Evolutionary conservation across 2,888 invertebrate genomes (phyloP).

Genomic region (Limulus polyphemus): DNA sequence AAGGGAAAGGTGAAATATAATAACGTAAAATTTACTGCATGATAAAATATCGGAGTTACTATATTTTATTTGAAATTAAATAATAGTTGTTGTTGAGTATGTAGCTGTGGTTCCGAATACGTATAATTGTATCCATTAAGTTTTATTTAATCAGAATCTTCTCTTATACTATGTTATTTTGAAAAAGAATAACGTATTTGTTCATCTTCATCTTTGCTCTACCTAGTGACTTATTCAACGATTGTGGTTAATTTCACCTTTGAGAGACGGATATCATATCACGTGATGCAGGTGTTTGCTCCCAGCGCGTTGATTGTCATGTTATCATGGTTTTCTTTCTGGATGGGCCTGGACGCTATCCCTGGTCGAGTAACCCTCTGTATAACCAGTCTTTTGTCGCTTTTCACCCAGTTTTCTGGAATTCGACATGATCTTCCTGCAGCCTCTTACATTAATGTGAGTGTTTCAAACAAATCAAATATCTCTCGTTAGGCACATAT

Average conservation of each 20-base stretch:
- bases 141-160: too few relatives aligned
- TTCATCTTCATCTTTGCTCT: too few relatives aligned
- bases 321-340: constrained; percentile 76
- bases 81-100: too few relatives aligned
- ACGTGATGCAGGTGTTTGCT: constrained; percentile 64
- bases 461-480: constrained; percentile 9
- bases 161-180: too few relatives aligned
- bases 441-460: constrained; percentile 72
- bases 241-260: constrained; percentile 13
- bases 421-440: constrained; percentile 68
- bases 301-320: constrained; percentile 70
- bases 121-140: too few relatives aligned
- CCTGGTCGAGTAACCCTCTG: constrained; percentile 67
- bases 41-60: too few relatives aligned
- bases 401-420: constrained; percentile 75
- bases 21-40: too few relatives aligned
- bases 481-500: too few relatives aligned
- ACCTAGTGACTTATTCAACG: constrained; percentile 9
- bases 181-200: too few relatives aligned
- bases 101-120: too few relatives aligned
- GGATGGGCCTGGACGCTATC: constrained; percentile 69
- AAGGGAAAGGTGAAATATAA: too few relatives aligned
- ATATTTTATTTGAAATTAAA: too few relatives aligned
- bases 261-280: constrained; percentile 9
- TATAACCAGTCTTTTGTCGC: constrained; percentile 68